phyloP scores from a whole-genome alignment of 2,888 invertebrate species.

The Rapana venosa region DNA sequence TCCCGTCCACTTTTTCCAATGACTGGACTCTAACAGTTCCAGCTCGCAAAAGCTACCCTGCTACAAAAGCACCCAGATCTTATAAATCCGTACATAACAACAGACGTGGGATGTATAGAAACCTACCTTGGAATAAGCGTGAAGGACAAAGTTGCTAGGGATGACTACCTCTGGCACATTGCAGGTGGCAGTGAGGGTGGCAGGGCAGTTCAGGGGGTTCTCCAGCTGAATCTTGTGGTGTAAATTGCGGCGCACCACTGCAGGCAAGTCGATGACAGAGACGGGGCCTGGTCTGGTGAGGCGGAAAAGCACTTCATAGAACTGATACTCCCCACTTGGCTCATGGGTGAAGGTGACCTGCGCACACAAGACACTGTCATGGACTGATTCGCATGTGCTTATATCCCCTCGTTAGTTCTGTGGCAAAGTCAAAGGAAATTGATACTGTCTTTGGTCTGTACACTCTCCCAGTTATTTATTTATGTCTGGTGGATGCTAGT shows the following conservation, averaged over 20 bases:
- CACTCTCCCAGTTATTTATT: no score
- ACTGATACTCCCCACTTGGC: slow-evolving; percentile 76
- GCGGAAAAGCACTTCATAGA: slow-evolving; percentile 75
- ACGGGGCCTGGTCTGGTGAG: slow-evolving; percentile 74
- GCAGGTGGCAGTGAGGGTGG: slow-evolving; percentile 73
- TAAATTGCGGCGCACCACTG: slow-evolving; percentile 76
- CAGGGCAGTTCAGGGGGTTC: slow-evolving; percentile 74
- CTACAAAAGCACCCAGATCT: no score
- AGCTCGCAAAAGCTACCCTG: no score
- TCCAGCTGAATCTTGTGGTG: slow-evolving; percentile 73
- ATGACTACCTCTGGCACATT: slow-evolving; percentile 73
- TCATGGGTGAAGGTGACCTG: slow-evolving; percentile 78
- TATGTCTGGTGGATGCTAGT: no score
- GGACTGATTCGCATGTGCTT: background rate
- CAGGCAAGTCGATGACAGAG: slow-evolving; percentile 72
- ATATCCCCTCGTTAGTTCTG: no score
- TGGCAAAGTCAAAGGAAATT: no score
- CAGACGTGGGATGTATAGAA: background rate
- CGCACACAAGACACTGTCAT: slow-evolving; percentile 31
- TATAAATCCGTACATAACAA: no score
- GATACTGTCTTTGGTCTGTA: no score
- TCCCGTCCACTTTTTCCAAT: no score
- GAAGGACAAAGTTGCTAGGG: slow-evolving; percentile 67
- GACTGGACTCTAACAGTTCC: no score
- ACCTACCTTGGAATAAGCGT: background rate